Conservation (phyloP, 2,797 vertebrate species). For the Tragelaphus eurycerus region DNA sequence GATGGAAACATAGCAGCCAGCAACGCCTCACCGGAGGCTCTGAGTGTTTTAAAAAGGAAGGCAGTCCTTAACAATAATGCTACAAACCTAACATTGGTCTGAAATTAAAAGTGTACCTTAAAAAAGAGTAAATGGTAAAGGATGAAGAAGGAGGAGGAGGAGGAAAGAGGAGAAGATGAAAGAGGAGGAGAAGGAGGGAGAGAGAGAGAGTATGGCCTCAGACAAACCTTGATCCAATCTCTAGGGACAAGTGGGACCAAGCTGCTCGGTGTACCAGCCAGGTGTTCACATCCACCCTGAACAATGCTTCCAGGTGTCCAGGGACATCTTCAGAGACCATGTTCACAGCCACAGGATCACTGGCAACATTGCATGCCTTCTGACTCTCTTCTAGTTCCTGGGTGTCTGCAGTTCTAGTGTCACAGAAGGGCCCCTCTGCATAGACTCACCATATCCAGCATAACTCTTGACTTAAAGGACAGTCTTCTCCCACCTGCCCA, state of each 20-base stretch:
- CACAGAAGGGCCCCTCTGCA: background rate
- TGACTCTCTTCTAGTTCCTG: background rate
- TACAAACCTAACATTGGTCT: background rate
- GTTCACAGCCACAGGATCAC: background rate
- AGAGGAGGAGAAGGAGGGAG: background rate
- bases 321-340: background rate
- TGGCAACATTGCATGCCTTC: background rate
- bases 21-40: background rate
- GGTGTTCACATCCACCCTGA: background rate
- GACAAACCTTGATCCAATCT: background rate
- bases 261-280: background rate
- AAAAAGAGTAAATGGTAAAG: slow-evolving; percentile 1
- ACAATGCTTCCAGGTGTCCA: background rate
- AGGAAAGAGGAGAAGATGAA: background rate
- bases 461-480: background rate
- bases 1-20: background rate
- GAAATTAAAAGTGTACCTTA: background rate
- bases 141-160: background rate
- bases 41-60: background rate
- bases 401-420: background rate
- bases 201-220: background rate
- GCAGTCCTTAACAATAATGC: background rate
- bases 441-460: background rate
- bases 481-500: background rate
- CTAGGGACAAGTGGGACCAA: background rate